Conservation (phyloP, 2,888 invertebrate species). For the Atherix ibis region DNA sequence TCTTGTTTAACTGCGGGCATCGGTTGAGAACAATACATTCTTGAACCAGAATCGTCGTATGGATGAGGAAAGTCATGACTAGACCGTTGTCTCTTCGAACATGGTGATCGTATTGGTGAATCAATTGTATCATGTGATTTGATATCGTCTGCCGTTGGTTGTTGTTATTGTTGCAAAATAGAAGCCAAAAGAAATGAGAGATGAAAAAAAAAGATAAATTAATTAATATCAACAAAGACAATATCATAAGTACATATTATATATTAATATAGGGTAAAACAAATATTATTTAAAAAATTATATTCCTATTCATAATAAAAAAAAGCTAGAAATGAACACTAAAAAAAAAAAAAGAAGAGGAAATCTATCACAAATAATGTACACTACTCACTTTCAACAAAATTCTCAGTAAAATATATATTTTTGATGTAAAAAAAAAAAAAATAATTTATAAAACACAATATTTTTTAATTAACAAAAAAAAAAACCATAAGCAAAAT, state of each 20-base stretch:
- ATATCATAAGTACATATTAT: background rate
- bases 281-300: too few relatives aligned
- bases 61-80: conserved; percentile 20
- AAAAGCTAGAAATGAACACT: too few relatives aligned
- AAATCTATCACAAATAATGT: too few relatives aligned
- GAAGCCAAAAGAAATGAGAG: conserved; percentile 1
- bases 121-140: conserved; percentile 27
- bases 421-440: background rate
- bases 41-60: conserved; percentile 28
- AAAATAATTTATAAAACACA: conserved; percentile 5
- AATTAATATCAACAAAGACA: background rate
- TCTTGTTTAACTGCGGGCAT: conserved; percentile 23
- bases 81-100: conserved; percentile 28
- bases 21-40: conserved; percentile 33
- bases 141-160: too few relatives aligned
- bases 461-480: conserved; percentile 11
- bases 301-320: too few relatives aligned
- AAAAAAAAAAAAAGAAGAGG: too few relatives aligned
- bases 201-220: conserved; percentile 3
- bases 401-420: too few relatives aligned
- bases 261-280: background rate
- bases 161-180: too few relatives aligned
- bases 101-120: conserved; percentile 26
- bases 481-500: conserved; percentile 25
- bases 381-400: too few relatives aligned